A percentile compares a stretch with the other conserved stretches of the same genome.
These are phyloP conservation scores for Mactra quadrangularis DNA, from an alignment of 1,140 invertebrate species.

Conservation along the genomic window DNA sequence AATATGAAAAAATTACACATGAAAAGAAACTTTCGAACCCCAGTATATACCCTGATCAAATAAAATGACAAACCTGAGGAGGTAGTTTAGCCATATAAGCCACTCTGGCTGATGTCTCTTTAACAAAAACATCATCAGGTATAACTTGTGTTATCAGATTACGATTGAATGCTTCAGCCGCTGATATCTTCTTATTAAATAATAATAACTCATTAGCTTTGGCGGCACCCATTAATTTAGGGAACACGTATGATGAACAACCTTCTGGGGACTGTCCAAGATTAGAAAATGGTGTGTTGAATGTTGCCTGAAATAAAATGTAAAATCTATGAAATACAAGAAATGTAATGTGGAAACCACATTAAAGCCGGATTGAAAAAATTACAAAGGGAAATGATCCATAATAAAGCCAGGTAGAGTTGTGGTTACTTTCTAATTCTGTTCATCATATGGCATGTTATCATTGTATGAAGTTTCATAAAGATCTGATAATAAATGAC, in stretches of 20 bases:
- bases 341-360: no score
- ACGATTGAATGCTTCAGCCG: slow-evolving; percentile 88
- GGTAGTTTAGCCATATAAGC: slow-evolving; percentile 76
- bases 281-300: slow-evolving; percentile 92
- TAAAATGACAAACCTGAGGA: slow-evolving; percentile 75
- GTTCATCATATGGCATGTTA: no score
- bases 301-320: slow-evolving; percentile 92
- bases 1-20: no score
- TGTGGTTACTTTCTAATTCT: no score
- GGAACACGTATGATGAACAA: slow-evolving; percentile 92
- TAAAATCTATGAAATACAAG: no score
- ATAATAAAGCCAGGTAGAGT: no score
- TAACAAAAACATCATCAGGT: slow-evolving; percentile 85
- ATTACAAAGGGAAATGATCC: no score
- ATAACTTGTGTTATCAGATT: slow-evolving; percentile 90
- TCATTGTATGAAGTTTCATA: no score
- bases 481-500: no score
- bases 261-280: slow-evolving; percentile 93
- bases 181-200: slow-evolving; percentile 91
- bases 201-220: slow-evolving; percentile 92
- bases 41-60: no score
- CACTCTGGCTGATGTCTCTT: slow-evolving; percentile 84
- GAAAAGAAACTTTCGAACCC: no score
- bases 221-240: slow-evolving; percentile 90
- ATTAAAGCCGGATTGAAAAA: no score